Evolutionary conservation across 1,140 invertebrate species (phyloP), one percentile per base, ranked within the genome.

Genomic region (Drosophila athabasca): DNA sequence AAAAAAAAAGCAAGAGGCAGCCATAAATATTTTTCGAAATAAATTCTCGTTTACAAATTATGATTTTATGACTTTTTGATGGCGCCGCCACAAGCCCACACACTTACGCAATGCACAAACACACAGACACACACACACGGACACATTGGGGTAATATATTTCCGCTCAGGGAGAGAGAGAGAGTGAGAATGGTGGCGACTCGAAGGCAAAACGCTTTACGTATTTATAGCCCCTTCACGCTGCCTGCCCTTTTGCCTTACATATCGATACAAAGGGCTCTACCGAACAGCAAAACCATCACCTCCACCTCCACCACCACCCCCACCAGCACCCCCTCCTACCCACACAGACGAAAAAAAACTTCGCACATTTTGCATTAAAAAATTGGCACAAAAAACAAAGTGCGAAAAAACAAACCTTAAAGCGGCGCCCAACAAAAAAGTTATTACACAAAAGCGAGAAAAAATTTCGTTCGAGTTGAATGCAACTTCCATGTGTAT

Each of bases 41-140:
- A 87, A 87, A 88, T 87, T 79, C 83, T 87, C 83, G 83, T 79
- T 83, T 83, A 83, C 83, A 87, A 87, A 87, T 87, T 87, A 87
- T 87, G 83, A 83, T 87, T 87, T 88, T 87, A 87, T 88, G 82
- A 87, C 82, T 87, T 87, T 87, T 87, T 87, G 83, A 87, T 87
- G 79, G 82, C 82, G 48, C 62, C 53, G 83, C 81, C 78, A 72
- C 82, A 87, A 74, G 75, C 54, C 78, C 62, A 44, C 64, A 76
- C 72, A 76, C 73, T 76, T 76, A 76, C 74, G 57, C 71, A 73
- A 52, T 43, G 44, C 73, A 59, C 50, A 44, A 26, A 19, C 41
- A 44, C 48, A 60, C 58, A 53, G 70, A 69, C 41, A 59, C 22
- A 75, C 13, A 62, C 19, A 44, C 26, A 44, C 35, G 43, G n/a